phyloP scores from a whole-genome alignment of 2,113 vertebrate genomes.

The Otolemur garnettii region DNA sequence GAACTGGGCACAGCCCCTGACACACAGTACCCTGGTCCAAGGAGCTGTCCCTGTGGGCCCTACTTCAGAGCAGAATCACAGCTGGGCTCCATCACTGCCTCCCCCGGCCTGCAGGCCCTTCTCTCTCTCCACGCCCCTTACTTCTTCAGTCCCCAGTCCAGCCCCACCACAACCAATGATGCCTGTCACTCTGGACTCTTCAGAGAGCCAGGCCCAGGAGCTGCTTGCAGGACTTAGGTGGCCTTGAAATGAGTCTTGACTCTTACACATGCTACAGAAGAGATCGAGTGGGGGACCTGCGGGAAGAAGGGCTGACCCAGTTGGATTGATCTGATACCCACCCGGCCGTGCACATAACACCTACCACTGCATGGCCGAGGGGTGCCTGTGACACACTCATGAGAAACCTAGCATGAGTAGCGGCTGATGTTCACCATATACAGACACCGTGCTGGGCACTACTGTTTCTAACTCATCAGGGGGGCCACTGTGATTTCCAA shows the following conservation, averaged over 20 bases:
- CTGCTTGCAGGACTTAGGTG: not conserved
- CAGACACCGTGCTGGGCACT: not conserved
- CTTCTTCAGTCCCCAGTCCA: not conserved
- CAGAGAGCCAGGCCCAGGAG: not conserved
- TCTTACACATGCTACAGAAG: not conserved
- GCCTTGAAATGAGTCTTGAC: not conserved
- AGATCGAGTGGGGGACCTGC: not conserved
- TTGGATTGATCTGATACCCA: not conserved
- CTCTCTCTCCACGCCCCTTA: fast-evolving
- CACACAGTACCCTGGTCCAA: not conserved
- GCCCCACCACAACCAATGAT: not conserved
- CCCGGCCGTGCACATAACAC: not conserved
- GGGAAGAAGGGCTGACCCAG: not conserved
- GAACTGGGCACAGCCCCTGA: not conserved
- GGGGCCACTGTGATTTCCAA: not conserved
- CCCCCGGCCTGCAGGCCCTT: not conserved
- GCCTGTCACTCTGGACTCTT: not conserved
- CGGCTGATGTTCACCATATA: fast-evolving
- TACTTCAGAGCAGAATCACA: not conserved
- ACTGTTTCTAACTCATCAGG: not conserved
- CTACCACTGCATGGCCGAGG: too few relatives aligned
- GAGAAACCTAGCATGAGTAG: not conserved
- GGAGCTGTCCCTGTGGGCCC: not conserved
- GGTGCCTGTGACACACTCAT: not conserved
- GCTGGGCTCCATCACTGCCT: not conserved